Evolutionary conservation across 2,797 vertebrate species (phyloP), one percentile per base, ranked within the genome.

Genomic region (Cirrhinus mrigala): DNA sequence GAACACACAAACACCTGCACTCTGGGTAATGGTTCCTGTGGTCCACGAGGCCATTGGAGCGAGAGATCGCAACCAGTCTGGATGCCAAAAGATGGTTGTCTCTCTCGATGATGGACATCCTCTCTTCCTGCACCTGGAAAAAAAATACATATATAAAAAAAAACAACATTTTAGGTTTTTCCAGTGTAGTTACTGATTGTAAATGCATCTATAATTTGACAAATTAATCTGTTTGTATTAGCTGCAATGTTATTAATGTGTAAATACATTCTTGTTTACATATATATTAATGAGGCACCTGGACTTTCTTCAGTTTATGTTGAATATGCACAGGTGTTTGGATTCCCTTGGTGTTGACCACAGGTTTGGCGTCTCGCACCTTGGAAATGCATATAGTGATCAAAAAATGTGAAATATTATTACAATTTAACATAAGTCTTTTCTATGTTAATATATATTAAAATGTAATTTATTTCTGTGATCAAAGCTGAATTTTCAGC

Each of bases 41-140:
- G 87, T 96, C 94, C 78, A 97, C 89, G 0, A 88, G 86, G 1
- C 95, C 95, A 68, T 88, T 91, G 24, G 95, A 96, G 33, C 64
- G 81, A 6, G 90, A 81, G 3, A 96, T 96, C 58, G 90, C 48
- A 1, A 89, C 82, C 85, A 96, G 90, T 82, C 83, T 95, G 88
- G 92, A 91, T 4, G 90, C 91, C 44, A 95, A 91, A 2, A 93
- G 91, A 3, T 73, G 91, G 80, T 96, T 96, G 74, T 96, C 94
- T 76, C 93, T 93, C 79, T 94, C 88, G 0, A 94, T 92, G 85
- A 87, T 18, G 1, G 91, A 86, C 88, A 91, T 90, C 0, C 91
- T 93, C 66, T 96, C 94, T 0, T 91, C 91, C 81, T 96, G 92
- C 82, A 94, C 88, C 96, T 96, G 88, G n/a, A n/a, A n/a, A n/a